Conservation (phyloP, 2,113 vertebrate genomes). For the Sakesphorus luctuosus region DNA sequence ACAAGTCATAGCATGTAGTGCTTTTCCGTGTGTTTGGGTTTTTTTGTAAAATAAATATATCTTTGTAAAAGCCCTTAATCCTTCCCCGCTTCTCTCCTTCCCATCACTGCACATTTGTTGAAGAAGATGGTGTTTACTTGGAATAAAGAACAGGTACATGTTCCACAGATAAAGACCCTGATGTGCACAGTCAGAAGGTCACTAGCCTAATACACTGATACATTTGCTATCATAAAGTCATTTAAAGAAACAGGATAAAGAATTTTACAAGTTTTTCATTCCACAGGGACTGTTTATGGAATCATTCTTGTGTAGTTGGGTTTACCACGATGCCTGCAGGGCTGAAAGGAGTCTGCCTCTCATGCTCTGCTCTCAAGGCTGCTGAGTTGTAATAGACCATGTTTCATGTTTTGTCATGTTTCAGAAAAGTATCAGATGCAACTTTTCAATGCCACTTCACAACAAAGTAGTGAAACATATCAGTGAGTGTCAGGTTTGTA, state of each 20-base stretch:
- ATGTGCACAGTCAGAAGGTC: background rate
- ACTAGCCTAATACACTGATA: background rate
- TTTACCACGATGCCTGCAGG: background rate
- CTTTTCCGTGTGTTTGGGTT: background rate
- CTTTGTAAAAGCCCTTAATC: background rate
- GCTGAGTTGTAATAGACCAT: background rate
- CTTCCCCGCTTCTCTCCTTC: fast-evolving
- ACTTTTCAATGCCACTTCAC: background rate
- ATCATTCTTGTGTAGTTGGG: background rate
- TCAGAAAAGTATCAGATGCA: background rate
- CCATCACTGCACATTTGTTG: background rate
- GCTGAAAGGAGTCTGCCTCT: background rate
- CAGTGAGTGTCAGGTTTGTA: background rate
- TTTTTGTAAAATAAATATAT: background rate
- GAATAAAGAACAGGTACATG: background rate
- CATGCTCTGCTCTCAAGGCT: background rate
- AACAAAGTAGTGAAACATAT: background rate
- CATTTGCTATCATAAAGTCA: background rate
- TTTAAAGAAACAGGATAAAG: background rate
- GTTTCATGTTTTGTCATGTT: background rate
- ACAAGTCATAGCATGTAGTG: background rate
- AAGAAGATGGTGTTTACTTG: background rate
- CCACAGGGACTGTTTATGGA: background rate
- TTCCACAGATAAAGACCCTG: background rate
- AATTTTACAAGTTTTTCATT: background rate